phyloP scores from a whole-genome alignment of 2,888 invertebrate genomes.

The Athetis lepigone region DNA sequence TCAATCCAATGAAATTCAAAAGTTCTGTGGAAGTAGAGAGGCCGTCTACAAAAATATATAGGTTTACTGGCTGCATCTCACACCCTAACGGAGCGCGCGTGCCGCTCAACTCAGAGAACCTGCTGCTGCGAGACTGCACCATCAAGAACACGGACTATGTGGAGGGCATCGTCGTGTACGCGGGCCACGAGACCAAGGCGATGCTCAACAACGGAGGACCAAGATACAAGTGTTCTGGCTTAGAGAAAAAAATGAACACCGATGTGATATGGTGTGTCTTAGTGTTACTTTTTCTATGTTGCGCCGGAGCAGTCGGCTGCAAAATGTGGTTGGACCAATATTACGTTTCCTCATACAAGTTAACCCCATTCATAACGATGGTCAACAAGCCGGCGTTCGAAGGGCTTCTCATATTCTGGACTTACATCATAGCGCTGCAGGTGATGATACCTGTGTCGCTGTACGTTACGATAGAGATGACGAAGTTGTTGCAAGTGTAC shows the following conservation, averaged over 20 bases:
- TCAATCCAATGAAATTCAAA: constrained; percentile 95
- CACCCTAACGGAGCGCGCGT: constrained; percentile 95
- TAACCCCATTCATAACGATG: constrained; percentile 93
- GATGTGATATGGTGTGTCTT: constrained; percentile 99
- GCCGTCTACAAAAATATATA: constrained; percentile 98
- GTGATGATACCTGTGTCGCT: constrained; percentile 99
- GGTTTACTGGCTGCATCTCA: constrained; percentile 97
- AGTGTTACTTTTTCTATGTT: constrained; percentile 96
- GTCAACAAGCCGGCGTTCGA: constrained; percentile 92
- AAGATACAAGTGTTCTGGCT: constrained; percentile 96
- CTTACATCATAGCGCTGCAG: constrained; percentile 98
- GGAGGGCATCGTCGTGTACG: constrained; percentile 99
- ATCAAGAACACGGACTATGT: constrained; percentile 99
- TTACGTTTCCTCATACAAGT: constrained; percentile 85
- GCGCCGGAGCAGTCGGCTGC: constrained; percentile 97
- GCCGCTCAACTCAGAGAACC: constrained; percentile 96
- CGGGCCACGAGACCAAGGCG: constrained; percentile 99
- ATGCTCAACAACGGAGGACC: constrained; percentile 99
- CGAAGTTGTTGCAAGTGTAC: constrained; percentile 98
- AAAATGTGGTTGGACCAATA: constrained; percentile 94
- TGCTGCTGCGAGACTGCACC: constrained; percentile 97
- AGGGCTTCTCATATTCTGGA: constrained; percentile 97
- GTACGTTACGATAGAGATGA: constrained; percentile 99
- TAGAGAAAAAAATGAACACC: constrained; percentile 98
- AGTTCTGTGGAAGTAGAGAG: constrained; percentile 97